phyloP scores from a whole-genome alignment of 2,888 invertebrate species.

The Biston betularia region DNA sequence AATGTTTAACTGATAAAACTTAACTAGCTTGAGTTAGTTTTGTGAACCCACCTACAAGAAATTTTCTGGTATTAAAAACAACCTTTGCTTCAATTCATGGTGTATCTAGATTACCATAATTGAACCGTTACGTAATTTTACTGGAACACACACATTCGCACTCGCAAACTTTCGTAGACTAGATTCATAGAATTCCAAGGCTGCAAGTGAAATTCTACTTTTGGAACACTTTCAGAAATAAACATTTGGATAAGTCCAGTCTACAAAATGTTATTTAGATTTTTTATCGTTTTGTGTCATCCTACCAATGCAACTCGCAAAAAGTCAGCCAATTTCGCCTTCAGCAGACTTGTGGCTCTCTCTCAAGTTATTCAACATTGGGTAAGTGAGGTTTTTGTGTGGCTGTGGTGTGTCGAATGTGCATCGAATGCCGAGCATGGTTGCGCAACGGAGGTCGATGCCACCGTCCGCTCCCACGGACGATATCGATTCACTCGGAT shows the following conservation, averaged over 20 bases:
- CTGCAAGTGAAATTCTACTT: slow-evolving; percentile 3
- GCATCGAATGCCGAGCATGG: slow-evolving; percentile 54
- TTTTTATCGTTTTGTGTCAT: slow-evolving; percentile 13
- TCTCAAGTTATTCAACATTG: slow-evolving; percentile 33
- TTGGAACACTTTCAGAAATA: not conserved
- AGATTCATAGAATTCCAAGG: not conserved
- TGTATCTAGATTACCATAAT: not conserved
- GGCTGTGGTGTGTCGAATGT: slow-evolving; percentile 56
- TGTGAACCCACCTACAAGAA: too few relatives aligned
- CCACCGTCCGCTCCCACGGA: slow-evolving; percentile 57
- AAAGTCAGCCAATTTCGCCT: slow-evolving; percentile 23
- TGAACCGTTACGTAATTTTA: not conserved
- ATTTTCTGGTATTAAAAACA: too few relatives aligned
- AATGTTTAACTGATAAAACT: too few relatives aligned
- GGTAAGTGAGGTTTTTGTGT: slow-evolving; percentile 42
- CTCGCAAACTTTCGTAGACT: not conserved
- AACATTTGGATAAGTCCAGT: not conserved
- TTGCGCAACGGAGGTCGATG: slow-evolving; percentile 77
- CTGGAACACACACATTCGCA: not conserved
- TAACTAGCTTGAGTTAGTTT: too few relatives aligned
- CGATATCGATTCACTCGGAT: slow-evolving; percentile 57
- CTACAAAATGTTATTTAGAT: not conserved
- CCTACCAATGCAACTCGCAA: slow-evolving; percentile 17
- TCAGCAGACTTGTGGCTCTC: slow-evolving; percentile 20
- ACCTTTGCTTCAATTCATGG: too few relatives aligned